Conservation (phyloP, 2,113 vertebrate species). For the Patagioenas fasciata region DNA sequence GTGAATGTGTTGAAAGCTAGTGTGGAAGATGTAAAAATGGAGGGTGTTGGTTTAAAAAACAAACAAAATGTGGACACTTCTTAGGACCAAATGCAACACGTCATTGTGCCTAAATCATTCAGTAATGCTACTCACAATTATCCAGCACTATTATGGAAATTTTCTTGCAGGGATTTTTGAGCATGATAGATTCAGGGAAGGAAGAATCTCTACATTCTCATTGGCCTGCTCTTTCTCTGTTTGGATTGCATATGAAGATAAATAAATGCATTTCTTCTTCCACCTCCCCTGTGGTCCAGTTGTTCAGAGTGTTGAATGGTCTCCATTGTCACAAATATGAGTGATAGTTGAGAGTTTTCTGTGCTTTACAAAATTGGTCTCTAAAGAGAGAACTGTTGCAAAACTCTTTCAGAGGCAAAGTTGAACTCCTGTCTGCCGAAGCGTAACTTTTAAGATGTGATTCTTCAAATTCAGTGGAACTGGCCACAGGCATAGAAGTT, state of each 20-base stretch:
- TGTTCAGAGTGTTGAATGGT: background rate
- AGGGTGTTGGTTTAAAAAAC: background rate
- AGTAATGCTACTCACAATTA: background rate
- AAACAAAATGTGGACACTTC: background rate
- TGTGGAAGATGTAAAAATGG: background rate
- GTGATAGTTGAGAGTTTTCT: background rate
- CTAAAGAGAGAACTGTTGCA: background rate
- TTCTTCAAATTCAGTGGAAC: background rate
- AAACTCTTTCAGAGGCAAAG: conserved; percentile 5
- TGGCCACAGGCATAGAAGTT: background rate
- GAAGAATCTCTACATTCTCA: background rate
- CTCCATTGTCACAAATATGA: background rate
- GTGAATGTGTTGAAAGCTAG: background rate
- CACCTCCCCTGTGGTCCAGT: background rate
- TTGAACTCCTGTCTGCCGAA: background rate
- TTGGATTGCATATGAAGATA: background rate
- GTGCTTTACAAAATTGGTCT: background rate
- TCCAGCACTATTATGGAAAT: background rate
- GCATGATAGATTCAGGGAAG: background rate
- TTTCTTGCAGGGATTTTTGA: background rate
- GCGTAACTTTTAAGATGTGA: background rate
- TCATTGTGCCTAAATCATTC: background rate
- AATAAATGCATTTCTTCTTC: background rate
- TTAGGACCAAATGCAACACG: background rate
- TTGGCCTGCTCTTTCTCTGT: background rate